phyloP scores from a whole-genome alignment of 1,140 invertebrate genomes.

The Armadillidium nasatum region DNA sequence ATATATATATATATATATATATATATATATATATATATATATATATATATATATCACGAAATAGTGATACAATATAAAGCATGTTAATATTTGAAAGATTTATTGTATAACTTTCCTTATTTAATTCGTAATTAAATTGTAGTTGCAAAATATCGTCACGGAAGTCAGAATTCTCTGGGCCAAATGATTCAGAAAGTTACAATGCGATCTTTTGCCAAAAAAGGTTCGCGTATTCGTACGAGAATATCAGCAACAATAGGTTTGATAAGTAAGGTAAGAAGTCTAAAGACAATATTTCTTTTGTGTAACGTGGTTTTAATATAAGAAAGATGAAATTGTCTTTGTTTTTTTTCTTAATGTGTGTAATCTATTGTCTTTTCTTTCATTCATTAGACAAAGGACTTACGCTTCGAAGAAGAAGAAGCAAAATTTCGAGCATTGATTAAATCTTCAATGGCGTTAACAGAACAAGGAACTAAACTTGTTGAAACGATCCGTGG shows the following conservation, averaged over 20 bases:
- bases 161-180: background rate
- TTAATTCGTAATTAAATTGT: background rate
- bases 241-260: constrained; percentile 20
- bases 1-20: no score
- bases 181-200: constrained; percentile 11
- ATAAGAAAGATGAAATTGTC: no score
- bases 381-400: background rate
- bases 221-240: constrained; percentile 20
- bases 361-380: background rate
- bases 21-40: no score
- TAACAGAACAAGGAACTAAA: background rate
- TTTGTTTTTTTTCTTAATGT: no score
- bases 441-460: background rate
- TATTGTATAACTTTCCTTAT: no score
- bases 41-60: no score
- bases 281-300: no score
- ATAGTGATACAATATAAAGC: no score
- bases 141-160: background rate
- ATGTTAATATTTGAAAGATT: no score
- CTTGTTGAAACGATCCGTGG: background rate
- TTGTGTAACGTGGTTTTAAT: no score
- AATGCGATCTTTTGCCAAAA: constrained; percentile 27
- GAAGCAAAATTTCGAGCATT: background rate
- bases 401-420: background rate
- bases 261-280: constrained; percentile 12